Evolutionary conservation across 2,888 invertebrate species (phyloP).

Genomic region (Drosophila glabriapex): DNA sequence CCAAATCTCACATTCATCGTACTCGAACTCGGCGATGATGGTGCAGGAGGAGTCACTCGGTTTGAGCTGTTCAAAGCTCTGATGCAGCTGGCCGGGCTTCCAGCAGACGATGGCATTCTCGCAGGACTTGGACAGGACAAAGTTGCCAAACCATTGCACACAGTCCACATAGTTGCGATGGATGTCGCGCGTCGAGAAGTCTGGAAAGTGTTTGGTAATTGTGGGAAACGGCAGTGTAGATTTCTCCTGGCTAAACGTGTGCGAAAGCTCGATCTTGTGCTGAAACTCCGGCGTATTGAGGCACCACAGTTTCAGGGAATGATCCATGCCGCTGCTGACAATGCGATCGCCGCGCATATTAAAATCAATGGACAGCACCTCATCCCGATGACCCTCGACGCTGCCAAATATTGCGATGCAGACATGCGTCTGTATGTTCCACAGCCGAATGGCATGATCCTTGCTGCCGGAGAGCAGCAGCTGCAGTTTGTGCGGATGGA

Average conservation of each 20-base stretch:
- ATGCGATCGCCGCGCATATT: slow-evolving; percentile 93
- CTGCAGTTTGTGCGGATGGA: slow-evolving; percentile 96
- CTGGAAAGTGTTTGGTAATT: slow-evolving; percentile 96
- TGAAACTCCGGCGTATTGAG: slow-evolving; percentile 93
- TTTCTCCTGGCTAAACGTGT: slow-evolving; percentile 91
- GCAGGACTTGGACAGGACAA: slow-evolving; percentile 97
- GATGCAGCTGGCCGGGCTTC: slow-evolving; percentile 96
- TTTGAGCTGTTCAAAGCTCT: slow-evolving; percentile 89
- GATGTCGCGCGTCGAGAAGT: slow-evolving; percentile 98
- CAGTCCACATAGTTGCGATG: slow-evolving; percentile 99
- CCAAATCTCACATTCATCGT: slow-evolving; percentile 98
- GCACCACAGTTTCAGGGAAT: slow-evolving; percentile 97
- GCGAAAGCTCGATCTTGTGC: slow-evolving; percentile 94
- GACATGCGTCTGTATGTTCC: slow-evolving; percentile 97
- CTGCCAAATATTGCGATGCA: slow-evolving; percentile 98
- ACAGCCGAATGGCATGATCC: slow-evolving; percentile 94
- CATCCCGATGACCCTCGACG: slow-evolving; percentile 98
- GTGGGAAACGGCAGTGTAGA: slow-evolving; percentile 94
- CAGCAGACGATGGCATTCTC: slow-evolving; percentile 98
- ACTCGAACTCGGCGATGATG: slow-evolving; percentile 95
- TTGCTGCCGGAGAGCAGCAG: slow-evolving; percentile 93
- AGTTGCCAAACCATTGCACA: slow-evolving; percentile 98
- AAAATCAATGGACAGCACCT: slow-evolving; percentile 95
- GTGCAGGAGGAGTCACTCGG: slow-evolving; percentile 92
- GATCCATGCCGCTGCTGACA: slow-evolving; percentile 99